A percentile compares a stretch with the other conserved stretches of the same genome.
phyloP scores from a whole-genome alignment of 2,113 vertebrate genomes.

The Sinocyclocheilus anophthalmus region DNA sequence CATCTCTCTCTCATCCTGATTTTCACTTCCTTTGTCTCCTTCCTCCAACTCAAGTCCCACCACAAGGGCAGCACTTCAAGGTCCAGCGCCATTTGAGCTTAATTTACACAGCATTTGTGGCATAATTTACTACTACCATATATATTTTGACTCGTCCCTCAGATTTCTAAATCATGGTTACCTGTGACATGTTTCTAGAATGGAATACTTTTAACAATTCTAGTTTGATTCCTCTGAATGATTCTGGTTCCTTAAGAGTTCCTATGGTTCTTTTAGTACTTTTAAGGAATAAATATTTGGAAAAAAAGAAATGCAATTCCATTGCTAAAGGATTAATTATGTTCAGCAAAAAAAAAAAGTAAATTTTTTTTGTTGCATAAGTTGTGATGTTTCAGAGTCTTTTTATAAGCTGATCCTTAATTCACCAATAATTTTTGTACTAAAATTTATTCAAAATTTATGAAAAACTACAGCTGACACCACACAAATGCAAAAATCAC shows the following conservation, averaged over 20 bases:
- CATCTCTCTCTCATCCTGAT: background rate
- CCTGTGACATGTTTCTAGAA: background rate
- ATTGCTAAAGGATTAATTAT: no score
- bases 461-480: no score
- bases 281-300: background rate
- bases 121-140: background rate
- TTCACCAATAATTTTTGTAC: background rate
- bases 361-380: no score
- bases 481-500: background rate
- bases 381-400: no score
- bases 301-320: background rate
- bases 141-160: background rate
- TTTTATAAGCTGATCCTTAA: no score
- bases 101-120: background rate
- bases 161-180: background rate
- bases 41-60: background rate
- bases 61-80: background rate
- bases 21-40: constrained; percentile 11
- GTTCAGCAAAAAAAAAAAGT: no score
- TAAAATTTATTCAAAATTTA: background rate
- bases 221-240: background rate
- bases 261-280: background rate
- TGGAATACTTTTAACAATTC: no score
- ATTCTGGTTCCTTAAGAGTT: background rate
- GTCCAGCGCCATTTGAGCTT: background rate